Evolutionary conservation across 1,140 invertebrate species (phyloP).

Genomic region (Gonatopus flavifemur): DNA sequence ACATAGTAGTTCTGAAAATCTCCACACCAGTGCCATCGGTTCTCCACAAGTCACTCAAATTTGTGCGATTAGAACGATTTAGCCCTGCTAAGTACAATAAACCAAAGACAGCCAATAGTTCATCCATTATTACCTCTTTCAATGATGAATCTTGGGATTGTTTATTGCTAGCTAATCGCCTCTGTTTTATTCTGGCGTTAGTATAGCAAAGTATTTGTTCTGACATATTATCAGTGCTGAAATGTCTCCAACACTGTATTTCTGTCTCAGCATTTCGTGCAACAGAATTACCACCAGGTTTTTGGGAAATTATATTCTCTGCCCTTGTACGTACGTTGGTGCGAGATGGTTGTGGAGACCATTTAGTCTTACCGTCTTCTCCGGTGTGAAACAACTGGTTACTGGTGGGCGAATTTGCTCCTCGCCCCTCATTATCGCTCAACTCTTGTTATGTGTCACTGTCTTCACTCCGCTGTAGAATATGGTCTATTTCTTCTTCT

Average conservation of each 20-base stretch:
- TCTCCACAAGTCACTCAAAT: background rate
- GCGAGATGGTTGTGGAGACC: background rate
- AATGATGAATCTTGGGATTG: background rate
- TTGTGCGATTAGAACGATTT: background rate
- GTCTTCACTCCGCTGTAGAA: background rate
- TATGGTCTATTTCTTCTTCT: background rate
- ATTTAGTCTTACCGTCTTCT: background rate
- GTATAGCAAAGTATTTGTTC: background rate
- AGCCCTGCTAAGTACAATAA: background rate
- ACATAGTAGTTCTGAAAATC: background rate
- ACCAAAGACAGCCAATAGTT: background rate
- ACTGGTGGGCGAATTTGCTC: background rate
- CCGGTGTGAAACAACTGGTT: background rate
- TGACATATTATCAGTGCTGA: background rate
- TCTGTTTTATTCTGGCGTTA: background rate
- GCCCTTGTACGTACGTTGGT: background rate
- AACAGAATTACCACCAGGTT: background rate
- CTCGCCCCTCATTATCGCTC: background rate
- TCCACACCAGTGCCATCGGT: background rate
- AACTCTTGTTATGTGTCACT: background rate
- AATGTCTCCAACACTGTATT: background rate
- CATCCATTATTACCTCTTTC: background rate
- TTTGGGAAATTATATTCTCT: background rate
- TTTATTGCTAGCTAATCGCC: no score
- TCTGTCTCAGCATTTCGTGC: background rate